Base-by-base conservation (phyloP, 2,113 vertebrate genomes). In the Hoplias malabaricus region DNA sequence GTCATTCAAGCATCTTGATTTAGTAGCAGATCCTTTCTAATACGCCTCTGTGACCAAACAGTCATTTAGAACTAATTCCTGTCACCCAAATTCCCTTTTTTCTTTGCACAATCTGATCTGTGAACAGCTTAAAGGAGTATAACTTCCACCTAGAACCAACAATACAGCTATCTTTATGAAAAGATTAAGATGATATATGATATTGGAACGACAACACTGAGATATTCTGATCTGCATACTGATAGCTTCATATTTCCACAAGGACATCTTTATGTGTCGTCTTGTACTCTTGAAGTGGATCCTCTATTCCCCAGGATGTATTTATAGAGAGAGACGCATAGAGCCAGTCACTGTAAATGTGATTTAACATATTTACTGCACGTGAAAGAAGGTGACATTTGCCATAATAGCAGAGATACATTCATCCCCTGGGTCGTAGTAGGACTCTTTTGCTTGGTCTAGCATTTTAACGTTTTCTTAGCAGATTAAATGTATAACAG, bases 291-390 rank as follows among this genome's bases (percentile, higher is more conserved):
- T 34, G 34, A 63, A 61, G 21, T 36, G 59, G 19, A 63, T 63
- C 31, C 16, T 63, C 16, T 21, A 9, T 63, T 36, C 59, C 34
- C 7, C 21, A 11, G 59, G 59, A 63, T 2, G 31, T 13, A 3
- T 63, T 36, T 34, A 36, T 63, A 33, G 33, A 21, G 9, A 6
- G 11, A 9, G 27, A 12, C 19, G 21, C 5, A 56, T 7, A 56
- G 53, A 27, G 7, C 53, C 1, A 61, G 31, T 63, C 59, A 63
- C 33, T 36, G 16, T 33, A 63, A 21, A 36, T 19, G 11, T 36
- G 33, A 63, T 63, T 36, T 63, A 63, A 63, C 59, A 34, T 63
- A 63, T 19, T 16, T 63, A 14, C 31, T 63, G 33, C 57, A 63
- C 36, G 19, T 9, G 7, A 53, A 53, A 53, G 6, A 21, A 34